Base-by-base conservation (phyloP, 2,888 invertebrate species). In the Amphipyra tragopoginis region DNA sequence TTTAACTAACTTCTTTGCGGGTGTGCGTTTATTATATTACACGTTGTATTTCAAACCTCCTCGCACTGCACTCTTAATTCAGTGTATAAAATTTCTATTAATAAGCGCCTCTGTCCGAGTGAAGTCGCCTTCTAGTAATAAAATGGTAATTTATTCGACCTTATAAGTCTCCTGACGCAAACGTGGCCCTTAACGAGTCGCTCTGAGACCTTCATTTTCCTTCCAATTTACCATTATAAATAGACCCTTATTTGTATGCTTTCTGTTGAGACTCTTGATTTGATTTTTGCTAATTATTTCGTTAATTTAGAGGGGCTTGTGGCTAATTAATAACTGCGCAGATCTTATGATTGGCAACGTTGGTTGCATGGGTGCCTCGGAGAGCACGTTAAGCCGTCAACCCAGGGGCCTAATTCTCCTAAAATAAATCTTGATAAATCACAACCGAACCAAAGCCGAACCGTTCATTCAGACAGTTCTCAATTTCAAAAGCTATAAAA, bases 131-230 rank as follows among this genome's bases (percentile, higher is more conserved):
- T 75, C 72, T 75, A 62, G 49, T 72, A 75, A 75, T 72, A 69
- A 57, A 89, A 90, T 89, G 89, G 85, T 87, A 91, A 91, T 90
- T 82, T 90, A 91, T 90, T 84, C 88, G 52, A 77, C 72, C 84
- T n/a, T 79, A 86, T 88, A 88, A 86, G 84, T 88, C 88, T 82
- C 72, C 44, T 68, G 73, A 80, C 77, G 80, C 77, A 79, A 86
- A 85, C 85, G 84, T 72, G 77, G 67, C 52, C 84, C 81, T 76
- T 90, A 90, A 87, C 86, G 86, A 88, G 86, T 69, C 78, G 80
- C 81, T 73, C 45, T 48, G 85, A 82, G 86, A 80, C 88, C 86
- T 82, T 81, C 82, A 84, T 86, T 89, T 90, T 87, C 85, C 84
- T 80, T 72, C 84, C 86, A 90, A 90, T 90, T 90, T 87, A 86